Evolutionary conservation across 1,140 invertebrate genomes (phyloP), one percentile per base, ranked within the genome.

Genomic region (Drosophila busckii): DNA sequence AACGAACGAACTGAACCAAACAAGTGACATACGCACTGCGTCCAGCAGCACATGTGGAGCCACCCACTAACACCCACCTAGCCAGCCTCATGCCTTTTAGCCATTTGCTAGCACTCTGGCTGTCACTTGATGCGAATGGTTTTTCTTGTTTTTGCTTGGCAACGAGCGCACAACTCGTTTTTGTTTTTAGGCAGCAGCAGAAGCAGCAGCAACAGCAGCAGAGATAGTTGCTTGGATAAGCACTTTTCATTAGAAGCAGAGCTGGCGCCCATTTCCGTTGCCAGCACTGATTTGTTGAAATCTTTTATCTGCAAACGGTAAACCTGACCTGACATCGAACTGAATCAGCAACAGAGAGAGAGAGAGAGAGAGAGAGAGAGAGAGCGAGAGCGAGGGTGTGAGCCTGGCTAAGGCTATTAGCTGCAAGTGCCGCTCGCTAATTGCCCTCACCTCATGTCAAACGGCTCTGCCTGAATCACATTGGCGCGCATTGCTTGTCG

Each of bases 201-300:
- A 53, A 61, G 35, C n/a, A n/a, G n/a, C n/a, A n/a, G n/a, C n/a
- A n/a, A n/a, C n/a, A n/a, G n/a, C n/a, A n/a, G n/a, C n/a, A n/a
- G n/a, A 80, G 67, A 76, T 80, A 73, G 75, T 73, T 78, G 73
- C 73, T 80, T 65, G 73, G 63, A 73, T 78, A 78, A 78, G 73
- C 73, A 80, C 75, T 80, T 78, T 80, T 73, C 63, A 75, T 75
- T 75, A 76, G 60, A 34, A 54, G 32, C 28, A 25, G 34, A 17
- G 50, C 22, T 10, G 15, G 29, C 10, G 6, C 4, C 22, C 9
- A 12, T 25, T 3, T 34, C 26, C 38, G 34, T 31, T 49, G 37
- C 8, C 41, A 6, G 46, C 23, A 68, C 73, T 78, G 73, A 78
- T 78, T 80, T 80, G 73, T 80, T 80, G 73, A 78, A 78, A 78